Evolutionary conservation across 2,797 vertebrate species (phyloP).

Genomic region (Acanthiza pusilla): DNA sequence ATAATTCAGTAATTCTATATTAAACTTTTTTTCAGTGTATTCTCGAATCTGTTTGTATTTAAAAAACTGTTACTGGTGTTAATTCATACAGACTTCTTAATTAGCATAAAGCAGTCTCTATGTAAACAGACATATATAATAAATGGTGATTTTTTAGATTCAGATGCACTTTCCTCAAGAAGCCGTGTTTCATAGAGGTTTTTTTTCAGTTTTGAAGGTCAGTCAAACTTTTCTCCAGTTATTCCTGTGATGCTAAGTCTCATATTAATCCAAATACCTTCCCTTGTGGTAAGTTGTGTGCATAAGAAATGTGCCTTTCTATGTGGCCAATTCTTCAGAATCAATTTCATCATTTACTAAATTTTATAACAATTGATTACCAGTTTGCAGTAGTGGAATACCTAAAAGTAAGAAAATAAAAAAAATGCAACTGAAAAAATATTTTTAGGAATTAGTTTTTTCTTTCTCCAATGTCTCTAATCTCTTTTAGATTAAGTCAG

Average conservation of each 20-base stretch:
- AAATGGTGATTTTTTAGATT: neutral
- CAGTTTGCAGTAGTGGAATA: neutral
- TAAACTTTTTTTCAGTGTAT: neutral
- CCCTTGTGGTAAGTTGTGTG: accelerated
- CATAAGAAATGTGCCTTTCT: neutral
- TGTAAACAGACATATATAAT: neutral
- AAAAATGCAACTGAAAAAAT: neutral
- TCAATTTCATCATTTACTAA: neutral
- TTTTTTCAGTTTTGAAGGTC: neutral
- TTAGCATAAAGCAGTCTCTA: neutral
- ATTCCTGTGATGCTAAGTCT: neutral
- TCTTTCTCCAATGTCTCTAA: neutral
- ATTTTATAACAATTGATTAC: neutral
- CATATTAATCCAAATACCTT: neutral
- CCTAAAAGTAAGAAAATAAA: neutral
- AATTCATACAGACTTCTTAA: neutral
- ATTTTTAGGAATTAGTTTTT: neutral
- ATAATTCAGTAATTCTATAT: neutral
- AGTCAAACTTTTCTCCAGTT: neutral
- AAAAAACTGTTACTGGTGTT: neutral
- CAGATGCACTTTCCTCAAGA: neutral
- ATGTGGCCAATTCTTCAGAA: neutral
- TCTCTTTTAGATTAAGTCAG: neutral
- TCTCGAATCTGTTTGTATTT: neutral
- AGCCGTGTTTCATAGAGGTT: accelerated